Conservation (phyloP, 2,888 invertebrate species). For the Digitonthophagus gazella region DNA sequence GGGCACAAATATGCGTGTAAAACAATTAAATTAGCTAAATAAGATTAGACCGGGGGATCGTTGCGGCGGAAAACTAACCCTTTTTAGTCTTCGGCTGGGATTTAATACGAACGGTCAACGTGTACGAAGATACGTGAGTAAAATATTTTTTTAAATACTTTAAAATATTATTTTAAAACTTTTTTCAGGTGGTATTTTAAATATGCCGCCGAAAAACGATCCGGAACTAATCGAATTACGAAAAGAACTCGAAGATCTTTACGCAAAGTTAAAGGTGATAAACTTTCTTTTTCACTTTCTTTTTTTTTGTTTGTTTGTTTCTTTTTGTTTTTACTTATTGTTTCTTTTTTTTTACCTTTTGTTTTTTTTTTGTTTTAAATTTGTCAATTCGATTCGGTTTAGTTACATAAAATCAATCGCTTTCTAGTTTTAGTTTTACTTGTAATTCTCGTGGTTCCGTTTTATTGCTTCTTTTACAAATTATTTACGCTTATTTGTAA, state of each 20-base stretch:
- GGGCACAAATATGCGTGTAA: slow-evolving; percentile 7
- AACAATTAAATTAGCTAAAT: slow-evolving; percentile 16
- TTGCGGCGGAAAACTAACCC: background rate
- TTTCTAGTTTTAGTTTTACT: background rate
- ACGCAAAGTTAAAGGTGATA: slow-evolving; percentile 74
- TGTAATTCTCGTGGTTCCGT: background rate
- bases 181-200: background rate
- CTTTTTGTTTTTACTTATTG: no score
- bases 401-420: background rate
- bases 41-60: background rate
- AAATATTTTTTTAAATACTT: background rate
- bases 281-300: background rate
- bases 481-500: background rate
- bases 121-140: no score
- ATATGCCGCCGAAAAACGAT: slow-evolving; percentile 80
- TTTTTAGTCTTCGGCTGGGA: background rate
- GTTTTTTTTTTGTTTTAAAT: background rate
- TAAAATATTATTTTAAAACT: background rate
- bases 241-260: slow-evolving; percentile 78
- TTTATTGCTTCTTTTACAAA: background rate
- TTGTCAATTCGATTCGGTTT: background rate
- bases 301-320: background rate
- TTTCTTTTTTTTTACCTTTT: background rate
- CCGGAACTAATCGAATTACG: slow-evolving; percentile 75
- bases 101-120: background rate